phyloP scores from a whole-genome alignment of 2,888 invertebrate genomes.

The Tubiluchus corallicola region DNA sequence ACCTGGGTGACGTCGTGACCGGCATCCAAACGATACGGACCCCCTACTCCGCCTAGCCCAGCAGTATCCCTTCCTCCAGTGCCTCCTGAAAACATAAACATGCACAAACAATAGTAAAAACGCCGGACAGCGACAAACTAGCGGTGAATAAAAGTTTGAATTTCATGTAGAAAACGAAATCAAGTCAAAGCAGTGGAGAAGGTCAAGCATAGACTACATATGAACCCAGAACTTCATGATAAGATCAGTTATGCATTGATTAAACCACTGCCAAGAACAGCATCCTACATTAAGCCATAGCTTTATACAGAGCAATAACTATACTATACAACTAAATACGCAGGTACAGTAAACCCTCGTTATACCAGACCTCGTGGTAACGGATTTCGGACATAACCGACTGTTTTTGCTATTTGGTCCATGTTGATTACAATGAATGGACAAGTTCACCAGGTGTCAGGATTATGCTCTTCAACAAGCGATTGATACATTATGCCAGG shows the following conservation, averaged over 20 bases:
- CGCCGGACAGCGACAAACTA: neutral
- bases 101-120: conserved; percentile 10
- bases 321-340: too few relatives aligned
- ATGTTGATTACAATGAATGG: too few relatives aligned
- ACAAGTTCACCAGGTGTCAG: too few relatives aligned
- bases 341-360: too few relatives aligned
- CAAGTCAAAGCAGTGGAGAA: neutral
- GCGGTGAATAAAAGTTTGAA: neutral
- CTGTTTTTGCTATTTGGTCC: too few relatives aligned
- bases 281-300: too few relatives aligned
- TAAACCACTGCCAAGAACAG: conserved; percentile 62
- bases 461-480: too few relatives aligned
- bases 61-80: conserved; percentile 67
- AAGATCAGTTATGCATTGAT: conserved; percentile 11
- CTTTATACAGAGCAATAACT: too few relatives aligned
- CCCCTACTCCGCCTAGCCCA: conserved; percentile 86
- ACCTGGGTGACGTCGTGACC: conserved; percentile 79
- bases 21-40: conserved; percentile 78
- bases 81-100: neutral
- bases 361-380: too few relatives aligned
- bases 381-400: too few relatives aligned
- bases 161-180: neutral
- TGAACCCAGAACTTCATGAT: conserved; percentile 7
- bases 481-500: too few relatives aligned
- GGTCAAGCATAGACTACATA: conserved; percentile 7